Evolutionary conservation across 2,888 invertebrate species (phyloP), one percentile per base, ranked within the genome.

Genomic region (Leptodirus hochenwartii): DNA sequence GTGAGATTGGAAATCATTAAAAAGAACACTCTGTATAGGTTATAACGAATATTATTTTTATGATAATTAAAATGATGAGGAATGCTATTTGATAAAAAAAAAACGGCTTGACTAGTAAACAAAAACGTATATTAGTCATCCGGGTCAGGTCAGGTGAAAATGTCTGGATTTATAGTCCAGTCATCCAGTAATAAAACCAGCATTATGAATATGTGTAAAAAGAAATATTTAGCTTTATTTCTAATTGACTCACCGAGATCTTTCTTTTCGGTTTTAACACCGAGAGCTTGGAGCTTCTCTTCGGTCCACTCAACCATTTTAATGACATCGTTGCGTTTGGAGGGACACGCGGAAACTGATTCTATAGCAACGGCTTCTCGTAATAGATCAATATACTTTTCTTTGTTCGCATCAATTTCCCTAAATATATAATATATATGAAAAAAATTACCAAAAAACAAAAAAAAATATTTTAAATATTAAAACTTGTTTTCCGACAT

Each of bases 311-410:
- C 60, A 15, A 85, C 69, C 91, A 95, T 91, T 41, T 67, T 69
- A 10, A 72, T 59, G 39, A 88, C 74, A 39, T 95, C 90, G 10
- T 59, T 56, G 25, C 95, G 69, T 38, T 70, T 69, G 35, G 84
- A 76, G 3, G 79, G 69, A 73, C 82, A 87, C 47, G 85, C 77
- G 14, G 95, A 95, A n/a, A 96, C 90, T 4, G 91, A 91, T 43
- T 80, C 78, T 46, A 96, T 95, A 3, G 80, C 84, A 15, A 96
- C 91, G 2, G 80, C 84, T 47, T 87, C 81, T 31, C 67, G 66
- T 33, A 96, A 60, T 36, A 72, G 69, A 27, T 72, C 59, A 35
- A 95, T 79, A 50, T 81, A 96, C 30, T 66, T 62, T 3, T 56
- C 51, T 47, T 76, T 70, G 50, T 90, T 73, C 27, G 64, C 56